Base-by-base conservation (phyloP, 2,113 vertebrate genomes). In the Lagenorhynchus albirostris region DNA sequence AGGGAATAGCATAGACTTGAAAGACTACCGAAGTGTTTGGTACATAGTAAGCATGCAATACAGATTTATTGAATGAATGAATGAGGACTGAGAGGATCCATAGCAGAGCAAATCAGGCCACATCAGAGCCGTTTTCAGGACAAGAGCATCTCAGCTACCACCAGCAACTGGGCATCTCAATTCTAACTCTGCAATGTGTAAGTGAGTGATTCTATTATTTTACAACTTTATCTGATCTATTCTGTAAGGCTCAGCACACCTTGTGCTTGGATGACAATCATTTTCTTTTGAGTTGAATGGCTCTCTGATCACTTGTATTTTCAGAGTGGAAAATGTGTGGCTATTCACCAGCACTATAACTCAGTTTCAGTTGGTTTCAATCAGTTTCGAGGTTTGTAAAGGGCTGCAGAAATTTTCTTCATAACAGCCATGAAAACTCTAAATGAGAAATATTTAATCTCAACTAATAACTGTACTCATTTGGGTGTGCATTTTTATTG, bases 391-490 rank as follows among this genome's bases (percentile, higher is more conserved):
- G 58, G 50, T 81, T 87, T 85, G 33, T 55, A 38, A 95, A 95
- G 53, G 82, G 44, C 38, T 91, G 10, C 6, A 67, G 77, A 96
- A 96, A 95, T 89, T 70, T 89, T 95, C 82, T 85, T 89, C 26
- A 3, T 44, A 81, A 70, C 6, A 77, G 50, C 36, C 41, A 82
- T 67, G 71, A 47, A 85, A 86, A 11, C 36, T 96, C 41, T 65
- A 82, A 92, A 92, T 86, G 68, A 89, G 67, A 98, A 91, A 93
- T 20, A 93, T 93, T 96, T 91, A 73, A 84, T 79, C 77, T 89
- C 76, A 95, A 60, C 60, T 23, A 81, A 77, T 96, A 91, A 81
- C 62, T 90, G 8, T 68, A 71, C 29, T 85, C 20, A 84, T 81
- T 71, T 83, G 10, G 18, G 68, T 79, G 7, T 60, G 11, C 9